Base-by-base conservation (phyloP, 2,797 vertebrate species). In the Bucorvus abyssinicus region DNA sequence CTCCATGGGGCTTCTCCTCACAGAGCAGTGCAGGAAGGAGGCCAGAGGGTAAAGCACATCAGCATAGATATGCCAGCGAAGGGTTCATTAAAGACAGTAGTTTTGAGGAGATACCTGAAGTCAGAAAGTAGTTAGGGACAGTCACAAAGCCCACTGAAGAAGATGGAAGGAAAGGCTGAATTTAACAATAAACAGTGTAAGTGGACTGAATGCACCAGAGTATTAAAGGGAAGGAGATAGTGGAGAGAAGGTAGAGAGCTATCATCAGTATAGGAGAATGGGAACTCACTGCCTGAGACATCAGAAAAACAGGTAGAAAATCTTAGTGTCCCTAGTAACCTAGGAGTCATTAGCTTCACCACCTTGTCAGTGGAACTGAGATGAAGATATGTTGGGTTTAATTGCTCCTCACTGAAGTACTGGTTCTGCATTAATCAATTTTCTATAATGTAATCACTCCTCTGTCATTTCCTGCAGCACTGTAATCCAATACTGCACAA, bases 401-500 rank as follows among this genome's bases (percentile, higher is more conserved):
- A 93, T 88, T 34, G 27, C 55, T 83, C 50, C 91, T 91, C 19
- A 9, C 65, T 84, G 76, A 91, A 87, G 53, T 32, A 64, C 21
- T 74, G 52, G 36, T 45, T 79, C 71, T 92, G 70, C 52, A 63
- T 71, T 76, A 49, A 90, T 87, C 83, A 91, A 64, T 68, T 82
- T 52, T 30, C 81, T 91, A 2, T 52, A 91, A 90, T 14, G 40
- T 36, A 94, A 90, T 94, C 70, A 32, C 44, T 92, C 32, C 63
- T 80, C 76, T 87, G 70, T 52, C 61, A 55, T 84, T 95, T 94
- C 84, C 86, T 87, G 83, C 80, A 91, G 74, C 57, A 45, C 67
- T 92, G n/a, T 89, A 95, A 94, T 91, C 86, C 92, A 93, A 68
- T 96, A 30, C 81, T 76, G 64, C 84, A 65, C 42, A 76, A 83